Evolutionary conservation across 2,888 invertebrate genomes (phyloP).

Genomic region (Ophion slaviceki): DNA sequence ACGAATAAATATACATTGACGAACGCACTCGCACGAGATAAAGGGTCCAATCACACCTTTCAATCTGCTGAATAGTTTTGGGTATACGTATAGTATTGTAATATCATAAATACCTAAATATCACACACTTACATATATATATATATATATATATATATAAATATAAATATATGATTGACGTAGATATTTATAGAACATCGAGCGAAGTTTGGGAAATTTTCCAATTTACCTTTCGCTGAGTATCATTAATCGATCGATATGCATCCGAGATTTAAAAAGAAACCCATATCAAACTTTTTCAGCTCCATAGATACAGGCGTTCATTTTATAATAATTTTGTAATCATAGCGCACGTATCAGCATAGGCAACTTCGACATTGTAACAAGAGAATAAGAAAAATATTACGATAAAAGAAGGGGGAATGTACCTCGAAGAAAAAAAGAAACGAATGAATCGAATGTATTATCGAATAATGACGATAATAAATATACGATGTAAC

Average conservation of each 20-base stretch:
- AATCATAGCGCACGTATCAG: slow-evolving; percentile 47
- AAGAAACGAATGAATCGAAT: slow-evolving; percentile 30
- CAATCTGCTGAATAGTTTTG: slow-evolving; percentile 58
- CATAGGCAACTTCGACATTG: not conserved
- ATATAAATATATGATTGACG: slow-evolving; percentile 28
- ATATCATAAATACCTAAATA: slow-evolving; percentile 20
- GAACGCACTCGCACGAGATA: slow-evolving; percentile 55
- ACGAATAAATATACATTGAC: slow-evolving; percentile 29
- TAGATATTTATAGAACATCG: not conserved
- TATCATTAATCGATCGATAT: not conserved
- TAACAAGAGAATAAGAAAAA: not conserved
- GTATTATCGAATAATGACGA: slow-evolving; percentile 27
- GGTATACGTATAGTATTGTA: slow-evolving; percentile 24
- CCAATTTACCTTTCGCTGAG: slow-evolving; percentile 24
- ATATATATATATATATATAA: slow-evolving; percentile 8
- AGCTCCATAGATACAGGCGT: slow-evolving; percentile 41
- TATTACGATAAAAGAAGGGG: slow-evolving; percentile 3
- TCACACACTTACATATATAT: slow-evolving; percentile 4
- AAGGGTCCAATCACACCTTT: slow-evolving; percentile 64
- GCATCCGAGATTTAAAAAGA: not conserved
- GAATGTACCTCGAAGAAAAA: slow-evolving; percentile 29
- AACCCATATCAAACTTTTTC: slow-evolving; percentile 40
- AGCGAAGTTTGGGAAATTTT: not conserved
- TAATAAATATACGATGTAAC: slow-evolving; percentile 28
- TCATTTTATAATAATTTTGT: slow-evolving; percentile 61